A percentile compares a stretch with the other conserved stretches of the same genome.
These are phyloP conservation scores for Mionectes macconnelli DNA, from an alignment of 2,113 vertebrate genomes.

Conservation along the genomic window DNA sequence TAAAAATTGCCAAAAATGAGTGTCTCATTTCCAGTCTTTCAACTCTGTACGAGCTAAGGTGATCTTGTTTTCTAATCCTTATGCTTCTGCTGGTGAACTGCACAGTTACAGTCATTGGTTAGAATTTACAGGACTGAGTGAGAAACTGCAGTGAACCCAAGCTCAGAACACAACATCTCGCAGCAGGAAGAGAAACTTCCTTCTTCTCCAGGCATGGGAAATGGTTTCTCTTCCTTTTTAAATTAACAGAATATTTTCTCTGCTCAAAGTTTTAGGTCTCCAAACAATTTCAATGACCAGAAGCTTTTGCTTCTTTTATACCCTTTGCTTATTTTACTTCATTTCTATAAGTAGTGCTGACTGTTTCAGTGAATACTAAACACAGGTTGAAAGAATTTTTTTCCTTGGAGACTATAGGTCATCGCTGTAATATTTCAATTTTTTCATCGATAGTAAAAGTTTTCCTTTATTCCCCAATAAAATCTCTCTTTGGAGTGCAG, in stretches of 20 bases:
- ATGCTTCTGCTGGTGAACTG: background rate
- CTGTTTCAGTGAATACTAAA: background rate
- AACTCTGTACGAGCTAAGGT: background rate
- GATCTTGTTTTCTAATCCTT: background rate
- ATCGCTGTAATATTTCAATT: background rate
- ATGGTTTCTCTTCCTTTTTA: background rate
- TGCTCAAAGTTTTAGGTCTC: background rate
- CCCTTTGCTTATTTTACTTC: background rate
- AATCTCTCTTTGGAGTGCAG: background rate
- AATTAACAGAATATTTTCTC: background rate
- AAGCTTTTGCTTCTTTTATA: background rate
- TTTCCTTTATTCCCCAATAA: background rate
- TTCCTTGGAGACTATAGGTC: background rate
- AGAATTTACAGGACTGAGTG: background rate
- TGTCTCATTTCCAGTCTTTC: background rate
- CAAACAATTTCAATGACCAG: background rate
- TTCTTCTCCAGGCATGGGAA: background rate
- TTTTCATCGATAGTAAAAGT: background rate
- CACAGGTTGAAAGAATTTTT: background rate
- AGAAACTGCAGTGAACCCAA: background rate
- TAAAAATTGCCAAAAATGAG: background rate
- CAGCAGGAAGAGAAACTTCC: constrained; percentile 2
- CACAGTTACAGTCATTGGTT: background rate
- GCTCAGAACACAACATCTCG: background rate
- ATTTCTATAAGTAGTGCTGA: background rate